Conservation (phyloP, 2,113 vertebrate species). For the Anser cygnoides region DNA sequence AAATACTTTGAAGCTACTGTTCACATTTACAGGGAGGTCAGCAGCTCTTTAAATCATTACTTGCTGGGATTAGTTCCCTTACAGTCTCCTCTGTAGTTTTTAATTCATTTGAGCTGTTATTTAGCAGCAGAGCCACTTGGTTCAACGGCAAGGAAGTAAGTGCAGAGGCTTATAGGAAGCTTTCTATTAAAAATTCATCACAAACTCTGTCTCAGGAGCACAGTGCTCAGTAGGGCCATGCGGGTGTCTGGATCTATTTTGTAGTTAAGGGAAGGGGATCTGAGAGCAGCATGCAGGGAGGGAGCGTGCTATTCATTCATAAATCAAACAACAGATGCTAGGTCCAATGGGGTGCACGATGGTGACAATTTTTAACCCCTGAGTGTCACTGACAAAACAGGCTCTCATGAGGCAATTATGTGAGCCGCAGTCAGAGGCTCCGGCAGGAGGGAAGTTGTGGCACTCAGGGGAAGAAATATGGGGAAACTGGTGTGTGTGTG, state of each 20-base stretch:
- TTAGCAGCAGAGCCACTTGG: neutral
- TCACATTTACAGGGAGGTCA: conserved; percentile 30
- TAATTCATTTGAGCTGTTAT: conserved; percentile 62
- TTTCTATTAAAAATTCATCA: conserved; percentile 74
- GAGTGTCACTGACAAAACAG: neutral
- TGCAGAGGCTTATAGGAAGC: conserved; percentile 56
- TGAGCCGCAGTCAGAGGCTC: neutral
- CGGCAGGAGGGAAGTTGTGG: neutral
- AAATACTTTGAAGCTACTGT: conserved; percentile 29
- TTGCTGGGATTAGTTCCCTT: conserved; percentile 30
- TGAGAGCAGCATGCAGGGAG: conserved; percentile 53
- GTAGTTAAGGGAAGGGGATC: conserved; percentile 43
- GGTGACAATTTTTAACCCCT: conserved; percentile 58
- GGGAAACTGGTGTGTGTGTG: neutral
- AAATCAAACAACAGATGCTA: conserved; percentile 47
- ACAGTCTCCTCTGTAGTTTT: conserved; percentile 22
- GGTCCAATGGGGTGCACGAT: neutral
- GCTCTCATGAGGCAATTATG: neutral
- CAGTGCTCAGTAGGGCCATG: conserved; percentile 2
- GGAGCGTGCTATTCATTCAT: conserved; percentile 51
- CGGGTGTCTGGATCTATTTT: conserved; percentile 57
- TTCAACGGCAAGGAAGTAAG: neutral
- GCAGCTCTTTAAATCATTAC: conserved; percentile 33
- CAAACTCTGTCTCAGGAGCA: conserved; percentile 47
- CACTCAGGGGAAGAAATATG: neutral